phyloP scores from a whole-genome alignment of 2,113 vertebrate genomes.

The Notarius lentiginosus region DNA sequence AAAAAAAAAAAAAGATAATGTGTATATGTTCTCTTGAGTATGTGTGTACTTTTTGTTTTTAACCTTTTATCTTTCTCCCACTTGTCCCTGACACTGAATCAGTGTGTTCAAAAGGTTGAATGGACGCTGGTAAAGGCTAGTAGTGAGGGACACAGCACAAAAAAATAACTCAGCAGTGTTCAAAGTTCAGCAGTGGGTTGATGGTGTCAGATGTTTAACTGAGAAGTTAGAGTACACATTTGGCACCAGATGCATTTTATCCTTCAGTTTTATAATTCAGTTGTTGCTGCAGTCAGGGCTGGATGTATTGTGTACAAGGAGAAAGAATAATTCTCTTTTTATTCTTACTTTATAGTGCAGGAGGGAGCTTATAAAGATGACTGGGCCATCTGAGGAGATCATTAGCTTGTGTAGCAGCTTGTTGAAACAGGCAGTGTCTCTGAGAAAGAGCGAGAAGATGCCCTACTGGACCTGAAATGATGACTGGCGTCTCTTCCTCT shows the following conservation, averaged over 20 bases:
- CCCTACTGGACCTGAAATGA: conserved; percentile 14
- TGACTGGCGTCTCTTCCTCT: conserved; percentile 4
- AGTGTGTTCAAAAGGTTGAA: neutral
- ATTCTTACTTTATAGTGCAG: neutral
- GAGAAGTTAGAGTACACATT: neutral
- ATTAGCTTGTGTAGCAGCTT: conserved; percentile 23
- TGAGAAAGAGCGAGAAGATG: neutral
- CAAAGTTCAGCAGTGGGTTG: neutral
- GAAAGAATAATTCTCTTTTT: neutral
- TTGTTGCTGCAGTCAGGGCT: neutral
- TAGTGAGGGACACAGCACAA: neutral
- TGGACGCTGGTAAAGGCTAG: neutral
- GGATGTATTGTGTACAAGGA: neutral
- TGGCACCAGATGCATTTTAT: neutral
- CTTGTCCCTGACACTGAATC: neutral
- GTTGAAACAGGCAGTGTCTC: neutral
- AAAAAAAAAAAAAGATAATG: neutral
- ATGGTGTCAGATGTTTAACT: neutral
- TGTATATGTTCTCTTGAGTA: neutral
- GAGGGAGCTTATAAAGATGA: conserved; percentile 2
- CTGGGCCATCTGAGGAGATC: neutral
- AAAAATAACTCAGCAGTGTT: neutral
- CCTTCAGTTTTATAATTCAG: neutral
- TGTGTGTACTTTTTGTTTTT: neutral
- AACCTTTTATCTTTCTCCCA: neutral